A percentile compares a stretch with the other conserved stretches of the same genome.
These are phyloP conservation scores for Nothocercus julius DNA, from an alignment of 2,113 vertebrate species.

Conservation along the genomic window DNA sequence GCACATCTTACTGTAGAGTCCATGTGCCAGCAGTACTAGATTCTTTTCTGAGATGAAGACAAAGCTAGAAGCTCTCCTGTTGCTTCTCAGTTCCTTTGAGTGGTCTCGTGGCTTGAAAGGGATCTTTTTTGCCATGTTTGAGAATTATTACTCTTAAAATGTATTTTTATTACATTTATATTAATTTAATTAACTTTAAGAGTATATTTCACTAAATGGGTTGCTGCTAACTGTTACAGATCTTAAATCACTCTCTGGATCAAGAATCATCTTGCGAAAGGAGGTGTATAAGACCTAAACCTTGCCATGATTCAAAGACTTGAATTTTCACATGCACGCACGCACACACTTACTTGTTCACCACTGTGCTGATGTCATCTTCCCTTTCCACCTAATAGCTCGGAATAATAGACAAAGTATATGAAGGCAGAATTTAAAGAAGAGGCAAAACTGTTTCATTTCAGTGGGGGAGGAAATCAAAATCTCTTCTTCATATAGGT, in stretches of 20 bases:
- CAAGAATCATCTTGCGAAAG: background rate
- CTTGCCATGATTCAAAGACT: background rate
- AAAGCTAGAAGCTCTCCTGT: background rate
- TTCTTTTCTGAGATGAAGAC: background rate
- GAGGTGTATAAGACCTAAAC: background rate
- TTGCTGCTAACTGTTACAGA: background rate
- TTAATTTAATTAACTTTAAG: background rate
- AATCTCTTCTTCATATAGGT: constrained; percentile 74
- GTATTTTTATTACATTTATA: background rate
- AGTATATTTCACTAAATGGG: background rate
- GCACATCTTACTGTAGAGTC: background rate
- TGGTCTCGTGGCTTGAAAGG: background rate
- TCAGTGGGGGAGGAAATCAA: background rate
- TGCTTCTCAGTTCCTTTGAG: background rate
- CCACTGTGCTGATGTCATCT: background rate
- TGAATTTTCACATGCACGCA: background rate
- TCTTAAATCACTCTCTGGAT: background rate
- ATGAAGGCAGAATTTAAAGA: background rate
- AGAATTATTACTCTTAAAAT: background rate
- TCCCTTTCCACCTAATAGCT: background rate
- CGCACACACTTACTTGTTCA: background rate
- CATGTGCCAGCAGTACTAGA: background rate
- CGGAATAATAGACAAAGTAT: background rate
- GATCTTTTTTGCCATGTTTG: background rate
- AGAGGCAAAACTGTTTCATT: background rate